Conservation (phyloP, 2,113 vertebrate species). For the Chrysemys picta region DNA sequence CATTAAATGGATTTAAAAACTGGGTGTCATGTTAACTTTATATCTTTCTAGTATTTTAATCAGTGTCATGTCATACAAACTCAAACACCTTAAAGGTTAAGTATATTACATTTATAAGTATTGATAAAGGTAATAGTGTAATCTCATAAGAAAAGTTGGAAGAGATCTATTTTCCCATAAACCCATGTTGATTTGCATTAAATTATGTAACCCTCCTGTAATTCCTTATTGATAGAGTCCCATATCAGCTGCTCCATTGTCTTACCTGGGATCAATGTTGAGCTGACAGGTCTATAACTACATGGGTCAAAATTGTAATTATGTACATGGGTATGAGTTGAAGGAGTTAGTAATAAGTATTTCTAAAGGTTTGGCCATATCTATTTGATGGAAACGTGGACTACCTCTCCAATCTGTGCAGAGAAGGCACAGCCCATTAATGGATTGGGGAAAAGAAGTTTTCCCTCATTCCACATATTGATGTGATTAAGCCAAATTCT, state of each 20-base stretch:
- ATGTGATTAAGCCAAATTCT: not conserved
- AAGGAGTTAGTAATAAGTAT: not conserved
- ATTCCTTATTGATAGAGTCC: not conserved
- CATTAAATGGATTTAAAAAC: too few species aligned
- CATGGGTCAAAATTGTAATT: not conserved
- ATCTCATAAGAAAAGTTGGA: too few species aligned
- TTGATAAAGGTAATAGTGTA: too few species aligned
- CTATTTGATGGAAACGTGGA: not conserved
- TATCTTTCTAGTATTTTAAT: too few species aligned
- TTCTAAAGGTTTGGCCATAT: not conserved
- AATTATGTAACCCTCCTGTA: not conserved
- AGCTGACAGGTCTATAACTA: not conserved
- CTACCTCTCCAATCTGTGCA: not conserved
- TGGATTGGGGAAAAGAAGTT: not conserved
- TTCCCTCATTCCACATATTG: not conserved
- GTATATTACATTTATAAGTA: too few species aligned
- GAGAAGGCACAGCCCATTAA: not conserved
- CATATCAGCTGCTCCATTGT: not conserved
- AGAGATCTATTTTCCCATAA: not conserved
- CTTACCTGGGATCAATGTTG: not conserved
- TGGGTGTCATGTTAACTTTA: too few species aligned
- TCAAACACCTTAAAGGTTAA: too few species aligned
- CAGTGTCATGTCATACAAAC: too few species aligned
- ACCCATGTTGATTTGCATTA: not conserved
- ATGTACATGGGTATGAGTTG: not conserved